A percentile compares a stretch with the other conserved stretches of the same genome.
These are phyloP conservation scores for Pseudochromis fuscus DNA, from an alignment of 2,797 vertebrate genomes.

Conservation along the genomic window DNA sequence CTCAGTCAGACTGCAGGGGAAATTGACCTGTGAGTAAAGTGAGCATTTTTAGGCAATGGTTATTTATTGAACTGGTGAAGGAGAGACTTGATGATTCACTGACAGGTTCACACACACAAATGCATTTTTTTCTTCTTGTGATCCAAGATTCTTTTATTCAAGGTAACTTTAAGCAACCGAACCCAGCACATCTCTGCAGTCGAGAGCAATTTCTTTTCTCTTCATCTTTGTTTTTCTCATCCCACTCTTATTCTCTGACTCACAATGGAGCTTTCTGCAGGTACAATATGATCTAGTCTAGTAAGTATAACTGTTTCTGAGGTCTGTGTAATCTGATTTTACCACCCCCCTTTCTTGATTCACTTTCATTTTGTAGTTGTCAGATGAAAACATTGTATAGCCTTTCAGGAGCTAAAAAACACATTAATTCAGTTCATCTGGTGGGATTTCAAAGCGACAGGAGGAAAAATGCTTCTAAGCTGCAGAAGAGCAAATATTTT, in stretches of 20 bases:
- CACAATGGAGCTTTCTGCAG: constrained; percentile 34
- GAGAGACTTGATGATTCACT: constrained; percentile 69
- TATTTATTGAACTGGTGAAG: constrained; percentile 74
- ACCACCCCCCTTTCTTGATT: constrained; percentile 24
- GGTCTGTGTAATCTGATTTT: constrained; percentile 28
- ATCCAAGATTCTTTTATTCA: too few relatives aligned
- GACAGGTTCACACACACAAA: constrained; percentile 58
- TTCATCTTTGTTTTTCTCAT: constrained; percentile 28
- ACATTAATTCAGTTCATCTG: constrained; percentile 9
- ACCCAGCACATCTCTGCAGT: constrained; percentile 21
- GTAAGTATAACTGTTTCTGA: constrained; percentile 25
- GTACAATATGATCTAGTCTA: constrained; percentile 29
- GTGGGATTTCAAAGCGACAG: background rate
- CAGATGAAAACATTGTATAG: constrained; percentile 19
- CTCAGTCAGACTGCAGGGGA: constrained; percentile 70
- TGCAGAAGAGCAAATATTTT: background rate
- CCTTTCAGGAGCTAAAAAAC: constrained; percentile 20
- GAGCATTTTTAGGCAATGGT: constrained; percentile 65
- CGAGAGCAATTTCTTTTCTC: constrained; percentile 19
- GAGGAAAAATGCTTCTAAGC: background rate
- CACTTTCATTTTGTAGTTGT: constrained; percentile 27
- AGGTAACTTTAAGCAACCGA: constrained; percentile 28
- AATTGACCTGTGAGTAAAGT: constrained; percentile 78
- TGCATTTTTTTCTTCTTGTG: too few relatives aligned
- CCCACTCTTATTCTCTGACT: constrained; percentile 27